Evolutionary conservation across 2,113 vertebrate species (phyloP).

Genomic region (Anoura caudifer): DNA sequence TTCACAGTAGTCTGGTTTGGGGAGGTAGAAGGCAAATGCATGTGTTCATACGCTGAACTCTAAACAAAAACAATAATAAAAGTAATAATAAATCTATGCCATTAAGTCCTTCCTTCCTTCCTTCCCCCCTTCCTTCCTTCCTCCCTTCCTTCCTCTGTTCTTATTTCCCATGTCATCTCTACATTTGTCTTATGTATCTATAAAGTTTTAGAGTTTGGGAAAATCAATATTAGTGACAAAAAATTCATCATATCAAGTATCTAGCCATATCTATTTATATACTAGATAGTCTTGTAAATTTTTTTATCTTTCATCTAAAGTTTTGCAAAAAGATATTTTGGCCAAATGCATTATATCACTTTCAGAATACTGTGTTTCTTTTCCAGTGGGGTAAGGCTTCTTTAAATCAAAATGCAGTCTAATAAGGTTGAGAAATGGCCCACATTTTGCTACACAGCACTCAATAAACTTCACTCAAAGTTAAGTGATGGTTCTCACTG

Average conservation of each 20-base stretch:
- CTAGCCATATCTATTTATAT: neutral
- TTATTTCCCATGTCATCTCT: neutral
- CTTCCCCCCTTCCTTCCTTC: neutral
- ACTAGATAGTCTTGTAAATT: neutral
- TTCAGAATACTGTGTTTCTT: neutral
- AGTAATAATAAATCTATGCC: neutral
- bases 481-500: neutral
- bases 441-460: neutral
- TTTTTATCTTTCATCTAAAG: neutral
- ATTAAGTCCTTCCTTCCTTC: neutral
- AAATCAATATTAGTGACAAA: neutral
- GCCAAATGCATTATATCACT: neutral
- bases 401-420: neutral
- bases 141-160: neutral
- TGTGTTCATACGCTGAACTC: neutral
- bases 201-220: neutral
- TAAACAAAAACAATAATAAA: neutral
- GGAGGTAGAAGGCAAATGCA: neutral
- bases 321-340: neutral
- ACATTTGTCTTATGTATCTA: neutral
- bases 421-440: neutral
- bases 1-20: neutral
- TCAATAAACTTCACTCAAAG: neutral
- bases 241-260: neutral
- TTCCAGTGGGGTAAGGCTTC: neutral